Base-by-base conservation (phyloP, 1,140 invertebrate genomes). In the Drosophila santomea region DNA sequence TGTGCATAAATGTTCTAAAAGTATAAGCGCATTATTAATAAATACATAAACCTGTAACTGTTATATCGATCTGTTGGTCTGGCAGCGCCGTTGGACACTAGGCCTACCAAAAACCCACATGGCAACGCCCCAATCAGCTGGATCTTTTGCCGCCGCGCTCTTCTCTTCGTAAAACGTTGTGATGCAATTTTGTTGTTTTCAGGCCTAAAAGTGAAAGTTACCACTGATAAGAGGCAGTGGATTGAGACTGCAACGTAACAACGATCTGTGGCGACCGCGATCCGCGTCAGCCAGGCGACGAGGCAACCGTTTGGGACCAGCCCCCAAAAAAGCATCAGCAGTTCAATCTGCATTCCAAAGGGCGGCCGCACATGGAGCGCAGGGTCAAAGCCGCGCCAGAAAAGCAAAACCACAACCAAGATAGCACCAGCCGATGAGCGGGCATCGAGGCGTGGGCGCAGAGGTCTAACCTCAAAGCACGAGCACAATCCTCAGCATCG, bases 181-280 rank as follows among this genome's bases (percentile, higher is more conserved):
- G 80, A 82, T 82, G 80, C 80, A 82, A 82, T 82, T 80, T 80
- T 82, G 79, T 82, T 82, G 68, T 82, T 78, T 82, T 78, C 44
- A 47, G 64, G 61, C 44, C 48, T 56, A 74, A 82, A 82, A 82
- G 80, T 82, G 80, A 82, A 82, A 82, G 80, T 82, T 75, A 76
- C 47, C 50, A 56, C 44, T 57, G 62, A 74, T 64, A 74, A 82
- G 38, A 50, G 23, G 25, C 15, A 25, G 50, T 39, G 8, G 14
- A 45, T 39, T 39, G 25, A 36, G 41, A 23, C 43, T 48, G 41
- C 36, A 43, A 61, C 61, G 43, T 38, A 54, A 8, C 11, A n/a
- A n/a, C n/a, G n/a, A 35, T 20, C 17, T 20, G 8, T 28, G 17
- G 23, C 20, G 25, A 11, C 3, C 35, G 11, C 14, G 5, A 6